phyloP scores from a whole-genome alignment of 2,797 vertebrate species.

The Phoebastria nigripes region DNA sequence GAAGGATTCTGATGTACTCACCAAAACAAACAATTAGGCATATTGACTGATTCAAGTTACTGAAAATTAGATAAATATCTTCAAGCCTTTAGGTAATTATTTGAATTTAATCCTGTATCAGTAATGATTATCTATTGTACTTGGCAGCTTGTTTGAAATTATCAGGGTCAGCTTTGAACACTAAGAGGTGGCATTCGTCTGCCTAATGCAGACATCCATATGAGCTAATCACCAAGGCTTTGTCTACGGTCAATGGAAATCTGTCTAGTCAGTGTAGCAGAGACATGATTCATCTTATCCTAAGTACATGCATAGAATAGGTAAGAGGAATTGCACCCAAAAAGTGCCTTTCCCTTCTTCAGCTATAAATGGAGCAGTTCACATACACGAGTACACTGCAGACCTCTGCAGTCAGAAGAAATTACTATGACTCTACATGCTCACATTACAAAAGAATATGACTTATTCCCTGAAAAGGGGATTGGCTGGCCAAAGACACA shows the following conservation, averaged over 20 bases:
- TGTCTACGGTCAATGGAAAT: neutral
- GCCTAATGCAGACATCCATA: neutral
- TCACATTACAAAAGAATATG: neutral
- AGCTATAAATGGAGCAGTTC: neutral
- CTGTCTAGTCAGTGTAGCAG: neutral
- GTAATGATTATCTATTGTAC: neutral
- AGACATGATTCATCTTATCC: neutral
- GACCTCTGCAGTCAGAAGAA: neutral
- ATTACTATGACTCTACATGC: neutral
- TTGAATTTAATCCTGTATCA: neutral
- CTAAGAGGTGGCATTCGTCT: neutral
- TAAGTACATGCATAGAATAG: neutral
- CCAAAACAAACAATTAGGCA: neutral
- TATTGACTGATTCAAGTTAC: neutral
- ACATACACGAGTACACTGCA: neutral
- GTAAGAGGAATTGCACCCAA: neutral
- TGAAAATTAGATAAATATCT: neutral
- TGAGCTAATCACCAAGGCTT: neutral
- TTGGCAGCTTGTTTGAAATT: neutral
- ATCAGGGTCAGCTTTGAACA: neutral
- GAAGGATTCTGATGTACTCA: neutral
- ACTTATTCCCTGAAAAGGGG: neutral
- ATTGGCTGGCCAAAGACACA: neutral
- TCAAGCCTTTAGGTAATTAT: neutral
- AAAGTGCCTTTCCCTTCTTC: neutral